Evolutionary conservation across 1,140 invertebrate species (phyloP), one percentile per base, ranked within the genome.

Genomic region (Glossosoma conforme): DNA sequence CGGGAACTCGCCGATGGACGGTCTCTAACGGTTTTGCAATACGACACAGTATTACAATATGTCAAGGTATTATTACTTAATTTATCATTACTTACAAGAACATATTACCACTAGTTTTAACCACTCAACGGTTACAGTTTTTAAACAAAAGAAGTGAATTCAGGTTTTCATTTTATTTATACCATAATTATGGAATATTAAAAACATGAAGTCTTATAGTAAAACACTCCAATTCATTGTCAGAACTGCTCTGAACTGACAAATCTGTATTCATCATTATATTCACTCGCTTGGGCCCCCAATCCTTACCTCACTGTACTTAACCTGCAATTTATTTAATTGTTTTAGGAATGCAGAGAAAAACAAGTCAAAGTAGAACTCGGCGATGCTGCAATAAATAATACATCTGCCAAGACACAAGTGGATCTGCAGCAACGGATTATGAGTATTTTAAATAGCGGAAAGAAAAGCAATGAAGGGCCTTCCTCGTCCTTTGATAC

Each of bases 381-480:
- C 17, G 83, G 83, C 1, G 79, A 81, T 58, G 67, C 67, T 3
- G 72, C 76, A 41, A 70, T 71, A 55, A 53, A 70, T 5, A 53
- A 70, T 18, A 52, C 67, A n/a, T 62, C 49, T 37, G 62, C 52
- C 59, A 78, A 56, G 74, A 65, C 84, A 43, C 81, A 87, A 62
- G 80, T 79, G 1, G 89, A 93, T 64, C 65, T 93, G 3, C 89
- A 93, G 60, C 87, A 85, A 58, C 81, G 89, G 56, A 93, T 94
- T 47, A 70, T 93, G 21, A 91, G 81, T 65, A 91, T 93, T 41
- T 64, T 92, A 49, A 90, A 89, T 60, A 84, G 64, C 41, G 74
- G 75, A 2, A 70, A 72, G 20, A 71, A 75, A 30, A 61, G 65
- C 0, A 54, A 62, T 2, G 28, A 60, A 0, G 42, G 62, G 20